These are phyloP conservation scores for Thumatha senex DNA, from an alignment of 2,888 invertebrate genomes.

Conservation along the genomic window DNA sequence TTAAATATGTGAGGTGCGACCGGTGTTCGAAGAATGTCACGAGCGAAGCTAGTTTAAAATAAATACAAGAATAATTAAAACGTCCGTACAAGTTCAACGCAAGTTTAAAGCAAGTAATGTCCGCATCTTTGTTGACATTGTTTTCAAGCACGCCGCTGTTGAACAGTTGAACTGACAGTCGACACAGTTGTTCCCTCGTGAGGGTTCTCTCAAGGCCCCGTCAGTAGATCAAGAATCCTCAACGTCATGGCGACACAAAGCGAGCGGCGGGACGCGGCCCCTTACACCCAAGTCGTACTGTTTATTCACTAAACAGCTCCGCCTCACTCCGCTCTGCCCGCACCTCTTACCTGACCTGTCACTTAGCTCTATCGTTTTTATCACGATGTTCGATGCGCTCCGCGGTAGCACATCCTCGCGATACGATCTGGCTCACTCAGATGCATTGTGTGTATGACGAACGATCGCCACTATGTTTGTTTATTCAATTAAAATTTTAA, in stretches of 20 bases:
- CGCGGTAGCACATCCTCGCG: conserved; percentile 36
- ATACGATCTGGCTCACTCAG: conserved; percentile 27
- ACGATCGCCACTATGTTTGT: conserved; percentile 15
- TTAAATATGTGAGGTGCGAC: no score
- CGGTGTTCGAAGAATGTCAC: no score
- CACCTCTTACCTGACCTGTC: conserved; percentile 32
- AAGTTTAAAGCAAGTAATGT: neutral
- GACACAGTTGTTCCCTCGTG: conserved; percentile 2
- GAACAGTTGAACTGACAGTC: conserved; percentile 2
- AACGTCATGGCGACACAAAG: conserved; percentile 64
- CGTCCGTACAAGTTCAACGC: neutral
- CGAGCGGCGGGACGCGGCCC: conserved; percentile 32
- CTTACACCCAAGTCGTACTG: conserved; percentile 49
- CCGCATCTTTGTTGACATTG: conserved; percentile 1
- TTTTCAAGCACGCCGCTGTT: neutral
- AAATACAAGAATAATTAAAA: conserved; percentile 26
- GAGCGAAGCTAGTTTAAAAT: no score
- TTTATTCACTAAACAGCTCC: conserved; percentile 70
- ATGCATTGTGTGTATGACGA: conserved; percentile 27
- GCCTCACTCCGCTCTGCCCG: conserved; percentile 31
- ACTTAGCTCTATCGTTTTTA: conserved; percentile 39
- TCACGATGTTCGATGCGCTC: conserved; percentile 22
- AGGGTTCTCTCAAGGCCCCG: conserved; percentile 16
- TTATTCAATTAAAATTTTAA: neutral
- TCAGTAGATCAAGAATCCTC: conserved; percentile 29